These are phyloP conservation scores for Atherinomorus stipes DNA, from an alignment of 2,113 vertebrate species.

Conservation along the genomic window DNA sequence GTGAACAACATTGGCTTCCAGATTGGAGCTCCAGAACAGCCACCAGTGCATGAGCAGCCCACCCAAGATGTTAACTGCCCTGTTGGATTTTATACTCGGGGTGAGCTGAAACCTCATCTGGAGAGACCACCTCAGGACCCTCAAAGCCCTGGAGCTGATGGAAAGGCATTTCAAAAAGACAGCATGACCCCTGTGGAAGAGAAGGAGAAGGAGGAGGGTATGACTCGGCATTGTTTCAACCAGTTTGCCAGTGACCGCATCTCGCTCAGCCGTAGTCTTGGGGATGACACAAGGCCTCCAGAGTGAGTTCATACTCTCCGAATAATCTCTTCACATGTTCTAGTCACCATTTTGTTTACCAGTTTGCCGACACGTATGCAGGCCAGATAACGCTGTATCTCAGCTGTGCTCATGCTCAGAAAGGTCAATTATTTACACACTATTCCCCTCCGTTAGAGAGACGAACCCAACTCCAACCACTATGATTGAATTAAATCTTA, in stretches of 20 bases:
- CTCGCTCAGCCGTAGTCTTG: conserved; percentile 92
- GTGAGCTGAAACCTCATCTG: conserved; percentile 88
- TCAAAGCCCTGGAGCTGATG: conserved; percentile 84
- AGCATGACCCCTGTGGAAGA: conserved; percentile 84
- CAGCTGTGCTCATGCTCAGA: neutral
- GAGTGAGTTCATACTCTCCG: conserved; percentile 86
- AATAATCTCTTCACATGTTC: neutral
- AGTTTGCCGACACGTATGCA: conserved; percentile 19
- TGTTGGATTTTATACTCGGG: conserved; percentile 85
- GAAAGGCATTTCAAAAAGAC: conserved; percentile 85
- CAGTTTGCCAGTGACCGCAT: conserved; percentile 95
- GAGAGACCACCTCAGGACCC: conserved; percentile 89
- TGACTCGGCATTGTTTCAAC: conserved; percentile 96
- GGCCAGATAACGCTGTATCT: conserved; percentile 22
- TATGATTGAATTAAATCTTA: neutral
- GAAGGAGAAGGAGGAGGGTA: conserved; percentile 90
- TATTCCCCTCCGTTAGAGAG: neutral
- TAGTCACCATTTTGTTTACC: conserved; percentile 29
- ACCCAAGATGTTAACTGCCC: conserved; percentile 78
- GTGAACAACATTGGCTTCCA: conserved; percentile 92
- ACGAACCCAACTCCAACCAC: neutral
- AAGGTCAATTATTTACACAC: conserved; percentile 38
- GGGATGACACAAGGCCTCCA: conserved; percentile 91
- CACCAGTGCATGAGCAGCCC: conserved; percentile 39
- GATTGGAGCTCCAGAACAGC: conserved; percentile 86